Percentiles rank a stretch among this genome's conserved stretches.
phyloP scores from a whole-genome alignment of 2,797 vertebrate species.

The Mus spretus region DNA sequence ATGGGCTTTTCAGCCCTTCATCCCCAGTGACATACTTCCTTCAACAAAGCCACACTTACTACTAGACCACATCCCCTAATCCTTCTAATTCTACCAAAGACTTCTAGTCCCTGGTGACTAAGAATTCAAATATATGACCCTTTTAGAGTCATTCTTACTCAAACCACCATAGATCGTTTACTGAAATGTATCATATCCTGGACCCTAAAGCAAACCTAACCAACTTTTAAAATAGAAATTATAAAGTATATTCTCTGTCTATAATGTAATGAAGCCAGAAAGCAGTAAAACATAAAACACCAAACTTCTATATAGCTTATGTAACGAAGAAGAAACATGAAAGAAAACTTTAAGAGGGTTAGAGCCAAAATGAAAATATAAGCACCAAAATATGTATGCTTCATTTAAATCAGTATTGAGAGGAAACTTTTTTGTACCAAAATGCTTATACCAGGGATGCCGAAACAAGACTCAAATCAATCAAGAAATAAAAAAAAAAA shows the following conservation, averaged over 20 bases:
- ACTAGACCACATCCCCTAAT: neutral
- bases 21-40: neutral
- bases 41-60: neutral
- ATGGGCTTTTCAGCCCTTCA: neutral
- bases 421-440: neutral
- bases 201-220: neutral
- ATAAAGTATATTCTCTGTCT: neutral
- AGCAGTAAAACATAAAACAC: conserved; percentile 25
- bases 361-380: neutral
- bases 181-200: neutral
- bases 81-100: neutral
- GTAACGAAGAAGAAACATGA: neutral
- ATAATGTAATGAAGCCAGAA: neutral
- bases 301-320: neutral
- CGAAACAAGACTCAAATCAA: neutral
- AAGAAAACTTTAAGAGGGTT: neutral
- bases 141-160: neutral
- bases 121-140: neutral
- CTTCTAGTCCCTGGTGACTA: neutral
- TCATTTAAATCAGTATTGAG: neutral
- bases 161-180: neutral
- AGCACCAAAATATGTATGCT: neutral
- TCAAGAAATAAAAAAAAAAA: neutral
- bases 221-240: neutral
- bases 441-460: neutral